Percentiles rank a stretch among this genome's conserved stretches.
These are phyloP conservation scores for Pammene fasciana DNA, from an alignment of 2,888 invertebrate genomes.

Conservation along the genomic window DNA sequence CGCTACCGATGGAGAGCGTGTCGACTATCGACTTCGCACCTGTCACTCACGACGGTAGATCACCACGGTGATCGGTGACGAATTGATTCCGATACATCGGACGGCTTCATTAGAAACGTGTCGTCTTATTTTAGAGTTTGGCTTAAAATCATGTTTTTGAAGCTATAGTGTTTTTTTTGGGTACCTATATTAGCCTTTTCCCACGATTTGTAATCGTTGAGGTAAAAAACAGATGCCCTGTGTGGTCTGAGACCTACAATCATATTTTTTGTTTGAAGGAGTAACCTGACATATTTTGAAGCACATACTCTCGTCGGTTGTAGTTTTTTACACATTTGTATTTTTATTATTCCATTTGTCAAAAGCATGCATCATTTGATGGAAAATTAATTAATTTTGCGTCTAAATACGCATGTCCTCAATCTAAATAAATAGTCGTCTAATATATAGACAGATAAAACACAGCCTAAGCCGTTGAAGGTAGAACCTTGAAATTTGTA, in stretches of 20 bases:
- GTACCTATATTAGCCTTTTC: constrained; percentile 9
- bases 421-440: too few species aligned
- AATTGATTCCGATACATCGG: constrained; percentile 74
- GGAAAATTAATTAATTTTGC: too few species aligned
- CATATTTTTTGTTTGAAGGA: background rate
- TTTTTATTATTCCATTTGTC: too few species aligned
- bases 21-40: constrained; percentile 61
- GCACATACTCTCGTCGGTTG: background rate
- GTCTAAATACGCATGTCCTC: too few species aligned
- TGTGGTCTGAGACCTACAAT: background rate
- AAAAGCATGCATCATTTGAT: too few species aligned
- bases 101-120: constrained; percentile 73
- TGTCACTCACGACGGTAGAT: constrained; percentile 71
- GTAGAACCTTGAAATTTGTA: too few species aligned
- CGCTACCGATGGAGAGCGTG: constrained; percentile 66
- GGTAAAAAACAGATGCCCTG: background rate
- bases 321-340: too few species aligned
- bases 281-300: background rate
- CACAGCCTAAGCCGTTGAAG: too few species aligned
- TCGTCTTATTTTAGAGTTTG: constrained; percentile 63
- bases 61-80: constrained; percentile 73
- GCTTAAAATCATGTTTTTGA: constrained; percentile 47
- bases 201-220: constrained; percentile 4
- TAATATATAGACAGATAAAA: too few species aligned
- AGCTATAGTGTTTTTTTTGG: constrained; percentile 4